Conservation (phyloP, 2,113 vertebrate genomes). For the Phyllostomus discolor region DNA sequence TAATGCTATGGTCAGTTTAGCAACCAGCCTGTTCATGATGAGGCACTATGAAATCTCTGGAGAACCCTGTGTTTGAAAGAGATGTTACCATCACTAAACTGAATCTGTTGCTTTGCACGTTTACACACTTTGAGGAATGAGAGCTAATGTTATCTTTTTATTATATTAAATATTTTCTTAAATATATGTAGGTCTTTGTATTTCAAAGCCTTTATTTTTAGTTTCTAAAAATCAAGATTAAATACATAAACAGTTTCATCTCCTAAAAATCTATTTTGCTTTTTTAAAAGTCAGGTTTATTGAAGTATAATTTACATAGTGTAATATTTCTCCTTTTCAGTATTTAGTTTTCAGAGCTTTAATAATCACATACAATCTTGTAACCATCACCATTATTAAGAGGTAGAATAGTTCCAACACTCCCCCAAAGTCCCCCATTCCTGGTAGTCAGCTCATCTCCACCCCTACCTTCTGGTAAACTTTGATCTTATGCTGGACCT, state of each 20-base stretch:
- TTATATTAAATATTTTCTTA: conserved; percentile 5
- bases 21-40: not conserved
- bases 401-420: not conserved
- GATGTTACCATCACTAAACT: not conserved
- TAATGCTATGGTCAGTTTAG: conserved; percentile 28
- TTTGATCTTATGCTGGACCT: not conserved
- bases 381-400: not conserved
- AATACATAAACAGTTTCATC: not conserved
- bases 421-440: no score
- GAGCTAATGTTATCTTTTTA: not conserved
- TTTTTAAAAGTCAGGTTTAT: not conserved
- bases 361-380: not conserved
- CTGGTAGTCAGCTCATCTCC: not conserved
- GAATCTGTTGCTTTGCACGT: not conserved
- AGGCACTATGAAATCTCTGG: not conserved
- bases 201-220: not conserved
- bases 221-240: not conserved
- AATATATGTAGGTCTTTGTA: not conserved
- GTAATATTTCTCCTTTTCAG: not conserved
- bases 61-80: not conserved
- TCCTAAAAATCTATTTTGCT: not conserved
- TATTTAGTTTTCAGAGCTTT: not conserved
- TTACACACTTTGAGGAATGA: not conserved
- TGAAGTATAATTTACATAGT: not conserved
- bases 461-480: not conserved